Evolutionary conservation across 2,797 vertebrate species (phyloP), one percentile per base, ranked within the genome.

Genomic region (Cuniculus paca): DNA sequence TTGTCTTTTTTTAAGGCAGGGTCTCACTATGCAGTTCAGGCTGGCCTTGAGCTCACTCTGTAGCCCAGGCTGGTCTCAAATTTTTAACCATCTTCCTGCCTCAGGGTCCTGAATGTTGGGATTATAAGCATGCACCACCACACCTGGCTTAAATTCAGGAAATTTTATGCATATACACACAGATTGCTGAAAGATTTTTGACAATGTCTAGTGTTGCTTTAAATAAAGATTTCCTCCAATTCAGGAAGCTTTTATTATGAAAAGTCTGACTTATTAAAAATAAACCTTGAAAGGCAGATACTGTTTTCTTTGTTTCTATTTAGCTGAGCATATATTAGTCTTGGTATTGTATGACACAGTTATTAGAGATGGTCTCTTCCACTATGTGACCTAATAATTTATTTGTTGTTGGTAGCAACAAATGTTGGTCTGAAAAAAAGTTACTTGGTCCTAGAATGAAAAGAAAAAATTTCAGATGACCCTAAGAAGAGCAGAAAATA

Each of bases 81-180:
- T n/a, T n/a, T n/a, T n/a, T n/a, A n/a, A n/a, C n/a, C n/a, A n/a
- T n/a, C n/a, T n/a, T n/a, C n/a, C n/a, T n/a, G n/a, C n/a, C n/a
- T n/a, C n/a, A n/a, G n/a, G n/a, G n/a, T n/a, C n/a, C n/a, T n/a
- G n/a, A n/a, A n/a, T n/a, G n/a, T n/a, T n/a, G n/a, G n/a, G n/a
- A n/a, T n/a, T n/a, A n/a, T n/a, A n/a, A n/a, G n/a, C n/a, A n/a
- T n/a, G n/a, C n/a, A n/a, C n/a, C n/a, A n/a, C n/a, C n/a, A n/a
- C n/a, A n/a, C n/a, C n/a, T n/a, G n/a, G n/a, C n/a, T n/a, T 68
- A 96, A 83, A 94, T 96, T 90, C 52, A 86, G 63, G 82, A 90
- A 95, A 54, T 70, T 31, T 60, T 60, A 81, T 14, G 26, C 28
- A 45, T 68, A 31, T 56, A 60, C 83, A 72, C 36, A 60, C 17